A percentile compares a stretch with the other conserved stretches of the same genome.
Conservation (phyloP, 2,797 vertebrate species). For the Girardinus metallicus region DNA sequence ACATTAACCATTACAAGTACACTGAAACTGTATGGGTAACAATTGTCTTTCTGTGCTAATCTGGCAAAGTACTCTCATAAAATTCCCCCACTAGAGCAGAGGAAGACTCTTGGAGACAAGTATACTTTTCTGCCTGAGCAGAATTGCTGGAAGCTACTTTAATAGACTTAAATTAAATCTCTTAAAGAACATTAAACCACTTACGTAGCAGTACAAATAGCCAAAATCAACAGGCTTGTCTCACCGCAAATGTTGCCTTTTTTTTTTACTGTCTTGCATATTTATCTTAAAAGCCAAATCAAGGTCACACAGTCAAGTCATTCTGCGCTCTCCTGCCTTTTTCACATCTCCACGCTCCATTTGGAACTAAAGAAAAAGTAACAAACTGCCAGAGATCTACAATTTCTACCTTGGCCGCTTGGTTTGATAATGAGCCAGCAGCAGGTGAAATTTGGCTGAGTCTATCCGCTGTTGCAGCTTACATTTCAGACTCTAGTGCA, state of each 20-base stretch:
- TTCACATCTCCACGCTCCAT: constrained; percentile 65
- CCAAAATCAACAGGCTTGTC: constrained; percentile 34
- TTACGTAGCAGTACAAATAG: constrained; percentile 18
- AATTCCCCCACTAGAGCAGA: constrained; percentile 7
- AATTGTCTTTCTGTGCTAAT: constrained; percentile 1
- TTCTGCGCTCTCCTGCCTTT: constrained; percentile 52
- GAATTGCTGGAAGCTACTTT: constrained; percentile 21
- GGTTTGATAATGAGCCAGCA: constrained; percentile 64
- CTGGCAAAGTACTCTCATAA: not conserved
- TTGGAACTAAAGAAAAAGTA: constrained; percentile 31
- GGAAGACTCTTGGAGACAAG: constrained; percentile 13
- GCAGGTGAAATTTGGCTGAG: constrained; percentile 72
- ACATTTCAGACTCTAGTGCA: constrained; percentile 53
- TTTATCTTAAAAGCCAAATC: constrained; percentile 67
- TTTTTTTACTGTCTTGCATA: constrained; percentile 26
- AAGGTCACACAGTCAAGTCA: constrained; percentile 60
- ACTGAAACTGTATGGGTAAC: not conserved
- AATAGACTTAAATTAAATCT: constrained; percentile 24
- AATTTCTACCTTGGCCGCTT: constrained; percentile 66
- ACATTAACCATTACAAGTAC: not conserved
- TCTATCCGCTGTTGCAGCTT: constrained; percentile 61
- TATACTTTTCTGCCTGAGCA: constrained; percentile 20
- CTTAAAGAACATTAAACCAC: constrained; percentile 30
- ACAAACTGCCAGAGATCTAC: constrained; percentile 48
- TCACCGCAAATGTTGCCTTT: constrained; percentile 30